Conservation (phyloP, 2,113 vertebrate species). For the Casuarius casuarius region DNA sequence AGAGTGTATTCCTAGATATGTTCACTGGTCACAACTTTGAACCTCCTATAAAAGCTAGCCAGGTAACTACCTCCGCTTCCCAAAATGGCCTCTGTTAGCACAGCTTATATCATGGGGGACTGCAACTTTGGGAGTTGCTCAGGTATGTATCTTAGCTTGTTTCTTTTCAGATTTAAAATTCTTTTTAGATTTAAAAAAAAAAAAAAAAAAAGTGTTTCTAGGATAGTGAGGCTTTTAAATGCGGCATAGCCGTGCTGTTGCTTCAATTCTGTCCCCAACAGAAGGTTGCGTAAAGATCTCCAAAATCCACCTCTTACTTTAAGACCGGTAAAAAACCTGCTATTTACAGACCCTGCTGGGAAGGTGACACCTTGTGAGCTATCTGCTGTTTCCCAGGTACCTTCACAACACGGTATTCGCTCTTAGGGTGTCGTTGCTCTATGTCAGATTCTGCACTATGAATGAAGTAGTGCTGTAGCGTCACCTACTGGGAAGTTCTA, state of each 20-base stretch:
- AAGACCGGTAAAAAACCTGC: not conserved
- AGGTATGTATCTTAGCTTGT: not conserved
- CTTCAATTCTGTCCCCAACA: not conserved
- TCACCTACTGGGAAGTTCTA: conserved; percentile 40
- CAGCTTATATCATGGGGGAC: not conserved
- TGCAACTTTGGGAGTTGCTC: not conserved
- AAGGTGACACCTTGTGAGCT: not conserved
- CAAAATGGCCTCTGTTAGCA: not conserved
- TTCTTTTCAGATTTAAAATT: not conserved
- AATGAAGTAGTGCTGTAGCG: not conserved
- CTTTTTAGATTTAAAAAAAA: too few relatives aligned
- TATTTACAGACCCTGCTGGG: not conserved
- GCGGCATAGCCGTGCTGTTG: not conserved
- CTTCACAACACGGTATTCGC: not conserved
- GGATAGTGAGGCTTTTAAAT: not conserved
- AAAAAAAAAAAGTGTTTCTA: not conserved
- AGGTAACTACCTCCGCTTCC: not conserved
- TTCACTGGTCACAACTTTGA: not conserved
- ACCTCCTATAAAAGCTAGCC: not conserved
- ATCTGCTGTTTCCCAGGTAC: not conserved
- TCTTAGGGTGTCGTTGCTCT: not conserved
- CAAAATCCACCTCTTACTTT: not conserved
- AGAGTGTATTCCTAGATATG: not conserved
- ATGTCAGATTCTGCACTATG: not conserved
- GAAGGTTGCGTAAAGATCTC: not conserved